These are phyloP conservation scores for Pitangus sulphuratus DNA, from an alignment of 2,797 vertebrate genomes.

Conservation along the genomic window DNA sequence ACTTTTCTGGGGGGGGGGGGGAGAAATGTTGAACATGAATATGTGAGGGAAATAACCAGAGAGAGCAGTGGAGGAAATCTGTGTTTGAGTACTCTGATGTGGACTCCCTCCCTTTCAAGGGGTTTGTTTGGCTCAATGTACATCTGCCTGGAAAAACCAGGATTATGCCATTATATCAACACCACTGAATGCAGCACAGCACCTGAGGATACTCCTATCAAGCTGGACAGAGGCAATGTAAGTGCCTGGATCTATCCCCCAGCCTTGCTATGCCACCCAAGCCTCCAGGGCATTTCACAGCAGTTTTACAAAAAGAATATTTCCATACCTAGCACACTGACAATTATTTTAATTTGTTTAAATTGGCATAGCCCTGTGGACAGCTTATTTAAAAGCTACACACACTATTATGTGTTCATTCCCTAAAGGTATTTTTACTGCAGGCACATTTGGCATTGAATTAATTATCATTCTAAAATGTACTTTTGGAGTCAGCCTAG, in stretches of 20 bases:
- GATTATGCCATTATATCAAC: background rate
- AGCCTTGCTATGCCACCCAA: slow-evolving; percentile 17
- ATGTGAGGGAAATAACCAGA: background rate
- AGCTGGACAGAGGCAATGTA: background rate
- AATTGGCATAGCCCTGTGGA: slow-evolving; percentile 59
- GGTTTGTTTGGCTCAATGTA: background rate
- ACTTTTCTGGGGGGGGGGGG: background rate
- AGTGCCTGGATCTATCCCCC: background rate
- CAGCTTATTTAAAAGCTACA: slow-evolving; percentile 68
- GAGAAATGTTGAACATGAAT: background rate
- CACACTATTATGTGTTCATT: slow-evolving; percentile 58
- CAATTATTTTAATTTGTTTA: slow-evolving; percentile 72
- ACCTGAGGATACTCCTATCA: slow-evolving; percentile 28
- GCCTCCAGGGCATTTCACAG: slow-evolving; percentile 34
- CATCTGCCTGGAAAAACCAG: background rate
- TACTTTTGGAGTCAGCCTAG: slow-evolving; percentile 45
- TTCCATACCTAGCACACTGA: slow-evolving; percentile 59
- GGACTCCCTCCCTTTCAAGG: background rate
- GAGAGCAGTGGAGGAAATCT: background rate
- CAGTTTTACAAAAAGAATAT: slow-evolving; percentile 39
- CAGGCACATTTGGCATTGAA: slow-evolving; percentile 65
- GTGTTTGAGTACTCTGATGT: background rate
- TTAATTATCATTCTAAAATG: slow-evolving; percentile 66
- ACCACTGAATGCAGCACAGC: background rate
- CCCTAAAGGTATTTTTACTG: slow-evolving; percentile 71